Evolutionary conservation across 1,140 invertebrate species (phyloP), one percentile per base, ranked within the genome.

Genomic region (Drosophila murphyi): DNA sequence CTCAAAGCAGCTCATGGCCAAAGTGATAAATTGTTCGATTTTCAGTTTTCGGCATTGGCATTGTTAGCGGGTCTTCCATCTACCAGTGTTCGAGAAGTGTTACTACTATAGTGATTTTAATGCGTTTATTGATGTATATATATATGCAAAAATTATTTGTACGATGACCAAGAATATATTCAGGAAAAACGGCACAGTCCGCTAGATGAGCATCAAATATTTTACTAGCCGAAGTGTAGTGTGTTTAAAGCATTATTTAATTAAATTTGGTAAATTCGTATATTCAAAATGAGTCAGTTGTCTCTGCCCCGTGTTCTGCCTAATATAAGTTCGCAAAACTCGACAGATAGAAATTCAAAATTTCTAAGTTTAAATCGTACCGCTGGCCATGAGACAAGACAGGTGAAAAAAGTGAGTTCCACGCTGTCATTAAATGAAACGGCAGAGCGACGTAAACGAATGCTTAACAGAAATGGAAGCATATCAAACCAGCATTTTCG

Each of bases 401-500:
- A 64, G 2, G 47, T 69, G 28, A 72, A 52, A 47, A 90, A 83
- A 60, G 57, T 75, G 8, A 50, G 65, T 12, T 91, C 89, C 4
- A 91, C 89, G 29, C 62, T 89, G 4, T 91, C 89, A 1, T 48
- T 91, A 32, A 82, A 79, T 7, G 73, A 86, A 43, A 72, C 89
- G 0, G 28, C 73, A 2, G 71, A 89, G 28, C 64, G 71, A 20
- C 75, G 88, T 48, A 88, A 72, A 59, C 68, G 78, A 55, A 82
- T 92, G 57, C 60, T 92, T 3, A 92, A 92, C 56, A 73, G 87
- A 68, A 91, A 92, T 76, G 92, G 92, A 12, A 92, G 80, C 37
- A 91, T 92, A 54, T 80, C 86, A 32, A 82, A 75, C 54, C 82
- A 85, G 51, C 79, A 92, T 78, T 96, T 96, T 92, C 94, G 96